phyloP scores from a whole-genome alignment of 53 echinoderm and acorn worm genomes.

The Henricia sp. region DNA sequence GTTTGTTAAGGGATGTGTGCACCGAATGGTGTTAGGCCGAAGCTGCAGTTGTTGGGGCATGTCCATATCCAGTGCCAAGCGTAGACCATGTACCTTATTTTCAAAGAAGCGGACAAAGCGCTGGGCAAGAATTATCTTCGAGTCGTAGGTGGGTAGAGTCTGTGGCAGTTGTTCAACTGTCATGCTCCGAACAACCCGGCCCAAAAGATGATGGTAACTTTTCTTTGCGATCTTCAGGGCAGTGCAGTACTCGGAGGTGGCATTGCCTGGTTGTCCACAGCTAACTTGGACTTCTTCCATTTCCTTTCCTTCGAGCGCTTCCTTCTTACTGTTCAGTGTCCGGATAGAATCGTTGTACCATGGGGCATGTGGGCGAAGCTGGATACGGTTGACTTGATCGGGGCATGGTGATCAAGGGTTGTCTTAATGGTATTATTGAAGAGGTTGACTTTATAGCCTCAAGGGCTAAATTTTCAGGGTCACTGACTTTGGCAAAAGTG shows the following conservation, averaged over 20 bases:
- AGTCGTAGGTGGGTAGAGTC: conserved; percentile 19
- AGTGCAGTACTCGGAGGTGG: neutral
- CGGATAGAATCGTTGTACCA: too few relatives aligned
- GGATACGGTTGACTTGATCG: too few relatives aligned
- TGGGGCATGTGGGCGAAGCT: too few relatives aligned
- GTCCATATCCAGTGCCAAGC: neutral
- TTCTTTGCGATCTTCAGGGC: conserved; percentile 15
- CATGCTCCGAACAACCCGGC: conserved; percentile 19
- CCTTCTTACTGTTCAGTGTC: too few relatives aligned
- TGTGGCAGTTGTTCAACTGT: neutral
- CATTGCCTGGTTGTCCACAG: neutral
- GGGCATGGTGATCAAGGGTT: too few relatives aligned
- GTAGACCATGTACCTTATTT: conserved; percentile 12
- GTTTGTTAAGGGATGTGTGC: neutral
- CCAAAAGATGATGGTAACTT: neutral
- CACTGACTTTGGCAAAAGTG: too few relatives aligned
- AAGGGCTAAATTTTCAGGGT: too few relatives aligned
- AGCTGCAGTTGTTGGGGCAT: neutral
- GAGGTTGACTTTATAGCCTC: too few relatives aligned
- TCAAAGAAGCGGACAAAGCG: conserved; percentile 30
- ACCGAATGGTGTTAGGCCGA: neutral
- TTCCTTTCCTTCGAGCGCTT: conserved; percentile 6
- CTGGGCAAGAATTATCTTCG: neutral
- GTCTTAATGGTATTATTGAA: too few relatives aligned
- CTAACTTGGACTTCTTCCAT: conserved; percentile 19